A percentile compares a stretch with the other conserved stretches of the same genome.
These are phyloP conservation scores for Apaloderma vittatum DNA, from an alignment of 2,113 vertebrate genomes.

Conservation along the genomic window DNA sequence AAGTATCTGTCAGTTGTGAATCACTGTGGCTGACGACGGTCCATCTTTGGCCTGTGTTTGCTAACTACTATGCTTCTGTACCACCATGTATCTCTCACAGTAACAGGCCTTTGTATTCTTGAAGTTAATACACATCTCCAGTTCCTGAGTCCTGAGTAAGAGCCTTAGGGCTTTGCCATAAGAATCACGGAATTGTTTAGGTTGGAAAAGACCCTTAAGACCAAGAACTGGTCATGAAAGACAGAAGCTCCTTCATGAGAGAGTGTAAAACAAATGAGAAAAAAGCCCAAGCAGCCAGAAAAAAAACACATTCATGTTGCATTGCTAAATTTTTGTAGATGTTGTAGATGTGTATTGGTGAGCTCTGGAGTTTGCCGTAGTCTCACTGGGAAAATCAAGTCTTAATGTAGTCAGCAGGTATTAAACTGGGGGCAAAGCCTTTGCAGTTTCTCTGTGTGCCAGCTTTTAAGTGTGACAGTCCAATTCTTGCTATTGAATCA, in stretches of 20 bases:
- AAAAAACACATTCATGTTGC: background rate
- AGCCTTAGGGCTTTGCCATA: background rate
- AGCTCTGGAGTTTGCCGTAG: background rate
- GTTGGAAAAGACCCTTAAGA: too few species aligned
- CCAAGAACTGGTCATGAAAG: background rate
- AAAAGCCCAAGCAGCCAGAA: background rate
- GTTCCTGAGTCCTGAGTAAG: background rate
- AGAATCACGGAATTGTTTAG: background rate
- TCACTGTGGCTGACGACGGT: background rate
- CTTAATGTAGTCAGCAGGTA: background rate
- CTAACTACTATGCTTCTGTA: background rate
- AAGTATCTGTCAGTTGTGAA: background rate
- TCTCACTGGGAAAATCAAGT: background rate
- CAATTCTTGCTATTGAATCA: background rate
- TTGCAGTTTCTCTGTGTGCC: background rate
- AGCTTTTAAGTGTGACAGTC: background rate
- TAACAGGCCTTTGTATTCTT: background rate
- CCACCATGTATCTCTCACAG: background rate
- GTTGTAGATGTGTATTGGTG: background rate
- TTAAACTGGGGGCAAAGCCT: background rate
- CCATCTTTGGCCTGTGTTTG: background rate
- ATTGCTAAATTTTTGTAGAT: background rate
- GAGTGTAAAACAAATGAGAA: background rate
- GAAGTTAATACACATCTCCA: fast-evolving
- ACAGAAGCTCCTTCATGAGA: background rate